Percentiles rank a stretch among this genome's conserved stretches.
Evolutionary conservation across 2,888 invertebrate species (phyloP).

Genomic region (Rhagophthalmus giganteus): DNA sequence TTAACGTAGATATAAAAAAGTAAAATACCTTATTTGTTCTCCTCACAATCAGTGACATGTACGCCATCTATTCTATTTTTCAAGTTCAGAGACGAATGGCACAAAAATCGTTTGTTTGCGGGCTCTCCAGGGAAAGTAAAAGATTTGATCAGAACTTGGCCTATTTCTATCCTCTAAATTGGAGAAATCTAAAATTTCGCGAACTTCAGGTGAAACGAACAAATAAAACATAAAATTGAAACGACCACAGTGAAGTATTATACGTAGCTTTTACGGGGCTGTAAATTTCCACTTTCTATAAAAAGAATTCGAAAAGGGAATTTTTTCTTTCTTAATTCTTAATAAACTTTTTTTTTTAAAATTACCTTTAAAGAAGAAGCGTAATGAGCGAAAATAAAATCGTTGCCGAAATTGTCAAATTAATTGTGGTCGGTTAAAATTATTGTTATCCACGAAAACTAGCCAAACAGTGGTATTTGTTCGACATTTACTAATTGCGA

Average conservation of each 20-base stretch:
- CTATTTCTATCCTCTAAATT: constrained; percentile 24
- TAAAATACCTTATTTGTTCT: constrained; percentile 16
- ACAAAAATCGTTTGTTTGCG: constrained; percentile 27
- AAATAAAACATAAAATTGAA: constrained; percentile 21
- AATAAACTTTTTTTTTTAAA: neutral
- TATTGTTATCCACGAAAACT: too few species aligned
- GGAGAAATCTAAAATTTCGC: constrained; percentile 21
- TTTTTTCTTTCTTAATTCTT: constrained; percentile 1
- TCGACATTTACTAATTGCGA: too few species aligned
- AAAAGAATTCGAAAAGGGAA: too few species aligned
- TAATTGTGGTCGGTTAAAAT: too few species aligned
- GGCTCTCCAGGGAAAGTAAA: constrained; percentile 21
- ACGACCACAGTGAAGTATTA: too few species aligned
- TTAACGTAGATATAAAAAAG: constrained; percentile 17
- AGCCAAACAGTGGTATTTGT: too few species aligned
- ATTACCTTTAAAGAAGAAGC: neutral
- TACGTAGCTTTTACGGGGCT: too few species aligned
- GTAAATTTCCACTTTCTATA: too few species aligned
- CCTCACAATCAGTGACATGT: constrained; percentile 21
- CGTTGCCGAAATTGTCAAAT: too few species aligned
- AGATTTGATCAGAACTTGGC: constrained; percentile 31
- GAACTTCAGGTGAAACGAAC: constrained; percentile 23
- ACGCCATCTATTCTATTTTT: constrained; percentile 26
- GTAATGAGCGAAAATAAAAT: neutral
- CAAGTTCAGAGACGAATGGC: constrained; percentile 21